Base-by-base conservation (phyloP, 1,140 invertebrate species). In the Polypedilum pembai region DNA sequence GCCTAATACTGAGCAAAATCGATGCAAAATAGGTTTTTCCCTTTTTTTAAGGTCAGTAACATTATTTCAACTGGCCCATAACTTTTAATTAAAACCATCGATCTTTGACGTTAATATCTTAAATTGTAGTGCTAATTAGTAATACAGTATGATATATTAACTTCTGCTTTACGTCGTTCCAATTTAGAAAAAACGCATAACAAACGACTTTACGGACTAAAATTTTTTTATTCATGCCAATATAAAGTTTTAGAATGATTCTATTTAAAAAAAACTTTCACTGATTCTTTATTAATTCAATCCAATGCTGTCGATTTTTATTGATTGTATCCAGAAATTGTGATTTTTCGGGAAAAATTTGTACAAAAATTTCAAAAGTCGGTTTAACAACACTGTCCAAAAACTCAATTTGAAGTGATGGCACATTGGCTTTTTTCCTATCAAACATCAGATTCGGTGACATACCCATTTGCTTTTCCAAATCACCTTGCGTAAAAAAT, bases 401-500 rank as follows among this genome's bases (percentile, higher is more conserved):
- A 82, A 95, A 95, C 76, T 91, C 85, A 76, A 94, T 88, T 84
- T 94, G 91, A 10, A 94, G 85, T 75, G 91, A 88, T 0, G 94
- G 93, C 76, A 96, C 93, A 77, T 88, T 90, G 12, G 92, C 92
- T 79, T 87, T 87, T 76, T 93, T 91, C 41, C 91, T 83, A 79
- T 95, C 92, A 92, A 94, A 94, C 86, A 92, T 92, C 79, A 88
- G 87, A 40, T 86, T 80, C 0, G 93, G 92, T 21, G 86, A 83
- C 40, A 87, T 87, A 0, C 93, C 93, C 84, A 92, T 89, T 41
- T 88, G 88, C 82, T 93, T 94, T 83, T 95, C 93, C 76, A 93
- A 80, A 79, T 95, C 93, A 7, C 93, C 93, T 86, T 94, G 92
- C 17, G 88, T 88, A 83, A 96, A 95, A 82, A 94, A 95, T 83